These are phyloP conservation scores for Autographa gamma DNA, from an alignment of 2,888 invertebrate genomes.

Conservation along the genomic window DNA sequence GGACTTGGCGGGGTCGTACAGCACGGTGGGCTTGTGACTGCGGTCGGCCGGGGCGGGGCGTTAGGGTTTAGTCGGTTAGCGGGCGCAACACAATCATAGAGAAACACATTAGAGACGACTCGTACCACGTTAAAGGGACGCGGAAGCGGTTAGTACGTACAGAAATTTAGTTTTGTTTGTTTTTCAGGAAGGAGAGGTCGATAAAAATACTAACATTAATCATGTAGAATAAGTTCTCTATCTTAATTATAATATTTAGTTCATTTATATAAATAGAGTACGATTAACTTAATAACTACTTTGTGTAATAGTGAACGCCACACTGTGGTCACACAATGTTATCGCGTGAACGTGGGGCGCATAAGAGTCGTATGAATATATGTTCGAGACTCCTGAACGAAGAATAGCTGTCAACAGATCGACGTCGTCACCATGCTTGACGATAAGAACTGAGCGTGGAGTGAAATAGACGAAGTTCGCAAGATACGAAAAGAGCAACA, in stretches of 20 bases:
- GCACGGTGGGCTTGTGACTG: slow-evolving; percentile 91
- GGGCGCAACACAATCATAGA: slow-evolving; percentile 82
- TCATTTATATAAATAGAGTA: slow-evolving; percentile 61
- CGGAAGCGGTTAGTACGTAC: slow-evolving; percentile 78
- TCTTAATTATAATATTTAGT: slow-evolving; percentile 70
- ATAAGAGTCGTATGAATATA: slow-evolving; percentile 56
- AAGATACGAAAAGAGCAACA: slow-evolving; percentile 82
- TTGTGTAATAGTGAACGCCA: slow-evolving; percentile 63
- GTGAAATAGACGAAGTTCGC: slow-evolving; percentile 74
- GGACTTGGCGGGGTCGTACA: slow-evolving; percentile 96
- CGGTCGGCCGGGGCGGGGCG: slow-evolving; percentile 77
- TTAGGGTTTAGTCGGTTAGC: slow-evolving; percentile 88
- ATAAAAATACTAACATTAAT: slow-evolving; percentile 93
- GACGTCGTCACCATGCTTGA: slow-evolving; percentile 75
- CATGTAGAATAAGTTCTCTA: slow-evolving; percentile 83
- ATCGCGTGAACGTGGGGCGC: slow-evolving; percentile 72
- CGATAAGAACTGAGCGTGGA: slow-evolving; percentile 68
- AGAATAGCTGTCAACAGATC: slow-evolving; percentile 67
- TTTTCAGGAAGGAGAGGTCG: slow-evolving; percentile 95
- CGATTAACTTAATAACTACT: slow-evolving; percentile 66
- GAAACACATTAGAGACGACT: slow-evolving; percentile 78
- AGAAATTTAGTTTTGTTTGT: slow-evolving; percentile 80
- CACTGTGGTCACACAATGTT: slow-evolving; percentile 66
- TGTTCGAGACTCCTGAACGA: slow-evolving; percentile 59
- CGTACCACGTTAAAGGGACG: slow-evolving; percentile 72